Evolutionary conservation across 2,888 invertebrate genomes (phyloP).

Genomic region (Drosophila melanosoma): DNA sequence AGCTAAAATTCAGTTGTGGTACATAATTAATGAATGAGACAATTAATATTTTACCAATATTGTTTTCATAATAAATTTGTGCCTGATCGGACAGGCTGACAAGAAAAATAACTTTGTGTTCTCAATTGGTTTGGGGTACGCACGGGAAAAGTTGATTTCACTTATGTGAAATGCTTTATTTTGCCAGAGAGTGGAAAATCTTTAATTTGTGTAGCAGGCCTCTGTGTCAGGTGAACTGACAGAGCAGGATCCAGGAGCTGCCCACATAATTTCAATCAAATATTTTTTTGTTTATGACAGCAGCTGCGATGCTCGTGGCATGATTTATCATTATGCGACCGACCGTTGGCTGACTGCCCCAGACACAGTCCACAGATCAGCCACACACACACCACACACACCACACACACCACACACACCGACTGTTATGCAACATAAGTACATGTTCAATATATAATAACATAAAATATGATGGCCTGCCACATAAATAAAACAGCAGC

Average conservation of each 20-base stretch:
- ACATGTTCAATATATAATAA: conserved; percentile 75
- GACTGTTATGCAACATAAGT: conserved; percentile 70
- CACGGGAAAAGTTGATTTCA: conserved; percentile 54
- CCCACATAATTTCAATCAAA: conserved; percentile 73
- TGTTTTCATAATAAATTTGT: conserved; percentile 11
- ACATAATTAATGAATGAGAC: conserved; percentile 19
- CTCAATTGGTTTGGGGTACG: conserved; percentile 11
- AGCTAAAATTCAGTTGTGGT: background rate
- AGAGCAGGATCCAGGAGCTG: conserved; percentile 28
- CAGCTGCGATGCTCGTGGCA: conserved; percentile 40
- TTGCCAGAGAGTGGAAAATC: conserved; percentile 32
- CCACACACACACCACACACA: background rate
- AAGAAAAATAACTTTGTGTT: conserved; percentile 34
- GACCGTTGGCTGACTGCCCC: conserved; percentile 19
- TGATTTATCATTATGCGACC: conserved; percentile 74
- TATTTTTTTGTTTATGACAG: conserved; percentile 72
- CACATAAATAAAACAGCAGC: conserved; percentile 68
- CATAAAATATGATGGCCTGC: conserved; percentile 70
- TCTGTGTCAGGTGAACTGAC: conserved; percentile 47
- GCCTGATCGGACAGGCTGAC: conserved; percentile 33
- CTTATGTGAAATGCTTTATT: conserved; percentile 38
- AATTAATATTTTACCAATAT: conserved; percentile 13
- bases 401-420: background rate
- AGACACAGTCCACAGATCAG: background rate
- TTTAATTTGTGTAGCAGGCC: conserved; percentile 50